Evolutionary conservation across 2,888 invertebrate species (phyloP), one percentile per base, ranked within the genome.

Genomic region (Apoda limacodes): DNA sequence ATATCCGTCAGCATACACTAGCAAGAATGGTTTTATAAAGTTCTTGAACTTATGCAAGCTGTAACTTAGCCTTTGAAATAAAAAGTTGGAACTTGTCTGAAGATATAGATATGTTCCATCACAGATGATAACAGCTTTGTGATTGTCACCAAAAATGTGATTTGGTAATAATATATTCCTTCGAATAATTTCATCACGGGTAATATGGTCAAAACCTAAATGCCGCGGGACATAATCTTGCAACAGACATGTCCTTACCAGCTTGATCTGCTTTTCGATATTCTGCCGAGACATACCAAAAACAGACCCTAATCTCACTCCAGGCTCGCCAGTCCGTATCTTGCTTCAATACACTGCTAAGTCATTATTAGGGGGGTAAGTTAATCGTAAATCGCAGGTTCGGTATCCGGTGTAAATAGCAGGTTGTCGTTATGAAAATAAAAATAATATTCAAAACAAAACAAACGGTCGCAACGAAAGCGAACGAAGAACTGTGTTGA

Each of bases 41-140:
- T 34, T 30, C 12, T 21, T 26, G n/a, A 13, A 28, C 23, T 35
- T 35, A 20, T 35, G 35, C 10, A 28, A 20, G 17, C 31, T 31
- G 13, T 35, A 27, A 4, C 28, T 20, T 7, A 13, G 12, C 28
- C 25, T 35, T 28, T 35, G 25, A 19, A 35, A 31, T 7, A 22
- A 24, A 17, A 26, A 34, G 22, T 37, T 37, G 14, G 15, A 23
- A 21, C 22, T 25, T 10, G 24, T 34, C 24, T 34, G 37, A 6
- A 34, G 13, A 13, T 26, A 34, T 2, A 37, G 19, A 13, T 34
- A 32, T 5, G 37, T 37, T 9, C 27, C 30, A 17, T 17, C 17
- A 7, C 17, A 17, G 17, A 17, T 17, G 5, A 17, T 17, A 17
- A 17, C 7, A 7, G 17, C 17, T 17, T 17, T 7, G 5, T 7